Evolutionary conservation across 2,797 vertebrate genomes (phyloP), one percentile per base, ranked within the genome.

Genomic region (Cetoscarus ocellatus): DNA sequence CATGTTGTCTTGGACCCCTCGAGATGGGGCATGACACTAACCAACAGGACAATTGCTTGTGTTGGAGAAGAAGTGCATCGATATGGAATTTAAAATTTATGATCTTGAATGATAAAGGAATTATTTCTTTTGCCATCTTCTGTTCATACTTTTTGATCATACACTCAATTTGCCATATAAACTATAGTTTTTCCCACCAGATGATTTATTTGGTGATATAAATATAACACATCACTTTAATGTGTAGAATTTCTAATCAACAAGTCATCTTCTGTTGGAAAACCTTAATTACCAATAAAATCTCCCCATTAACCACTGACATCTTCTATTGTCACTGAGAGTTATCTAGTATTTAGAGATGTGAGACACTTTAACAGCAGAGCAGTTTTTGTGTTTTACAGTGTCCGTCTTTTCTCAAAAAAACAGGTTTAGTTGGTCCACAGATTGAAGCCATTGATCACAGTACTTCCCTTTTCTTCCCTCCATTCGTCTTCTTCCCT

Each of bases 371-470:
- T 45, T 18, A 48, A 39, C 66, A 62, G 71, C 13, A 12, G 51
- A 70, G 44, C 42, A 18, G 47, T 39, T 18, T 19, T 12, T 57
- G 45, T 62, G 55, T 55, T 55, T 34, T 42, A 47, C 45, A 48
- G 18, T 17, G 11, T 40, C 12, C 6, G 10, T 51, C 50, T 10
- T 10, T 62, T 62, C 17, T 56, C 56, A 39, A 42, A 19, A n/a
- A 1, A 57, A 60, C 50, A 17, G 18, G 44, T 2, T 15, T 49
- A 49, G 17, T 15, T 36, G 27, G 44, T 44, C 10, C 34, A 43
- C 38, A 70, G 53, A 68, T 15, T 69, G 49, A 71, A 58, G 49
- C 27, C 66, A 64, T 42, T 51, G 62, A 71, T 80, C 63, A 63
- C 66, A 45, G 40, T 1, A n/a, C 63, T 60, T 45, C 51, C 10